Base-by-base conservation (phyloP, 1,140 invertebrate genomes). In the Andrena cerasifolii region DNA sequence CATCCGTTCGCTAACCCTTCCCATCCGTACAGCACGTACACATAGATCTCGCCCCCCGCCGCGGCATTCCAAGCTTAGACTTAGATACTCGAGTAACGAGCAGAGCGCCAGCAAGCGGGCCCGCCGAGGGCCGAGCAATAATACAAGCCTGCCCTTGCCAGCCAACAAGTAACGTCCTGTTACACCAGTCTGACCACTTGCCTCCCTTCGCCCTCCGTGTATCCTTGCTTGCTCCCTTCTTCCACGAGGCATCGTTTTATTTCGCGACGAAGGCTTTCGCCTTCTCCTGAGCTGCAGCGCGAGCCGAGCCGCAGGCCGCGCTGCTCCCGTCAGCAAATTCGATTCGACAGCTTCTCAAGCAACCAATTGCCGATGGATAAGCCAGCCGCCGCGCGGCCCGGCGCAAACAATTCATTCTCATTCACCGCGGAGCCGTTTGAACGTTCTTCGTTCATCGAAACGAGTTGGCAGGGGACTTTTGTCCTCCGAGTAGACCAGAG, bases 141-240 rank as follows among this genome's bases (percentile, higher is more conserved):
- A 74, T 71, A 82, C 59, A 54, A 76, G 83, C 66, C 75, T 82
- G 80, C 79, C 68, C 74, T 73, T 84, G 79, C 81, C 72, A 68
- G 59, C 70, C 61, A 79, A 74, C 70, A 84, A 83, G 82, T 86
- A 88, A 89, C 81, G 87, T 86, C 81, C 86, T 85, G 87, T 87
- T 88, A 88, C 87, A 86, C 85, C 87, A 88, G 87, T 88, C 84
- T 76, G 84, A 87, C 84, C 82, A 84, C 80, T 83, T 56, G 16
- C 6, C 59, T 74, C 68, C 56, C 83, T 74, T 79, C 58, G 40
- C 79, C 82, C 47, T 80, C 66, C 66, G 45, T 65, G 66, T 40
- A 68, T 54, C 72, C 66, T 71, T 66, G 8, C 40, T 43, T 31
- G 8, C 31, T 28, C 26, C 28, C 33, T 61, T 31, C 18, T 43